Evolutionary conservation across 2,888 invertebrate species (phyloP), one percentile per base, ranked within the genome.

Genomic region (Napeogenes sylphis): DNA sequence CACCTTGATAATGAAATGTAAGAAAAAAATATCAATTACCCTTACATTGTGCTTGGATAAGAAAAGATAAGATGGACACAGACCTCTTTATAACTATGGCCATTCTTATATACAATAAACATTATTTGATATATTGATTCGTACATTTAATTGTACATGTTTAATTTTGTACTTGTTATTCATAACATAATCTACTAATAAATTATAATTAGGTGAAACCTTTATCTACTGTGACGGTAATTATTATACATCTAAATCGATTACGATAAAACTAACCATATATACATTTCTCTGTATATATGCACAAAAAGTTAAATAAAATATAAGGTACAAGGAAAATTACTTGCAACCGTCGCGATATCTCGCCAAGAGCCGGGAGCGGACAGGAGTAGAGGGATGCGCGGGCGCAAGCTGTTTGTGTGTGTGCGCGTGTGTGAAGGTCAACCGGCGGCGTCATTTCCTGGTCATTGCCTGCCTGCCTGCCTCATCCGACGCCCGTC

Each of bases 371-470:
- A 65, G 68, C 63, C 66, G 60, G 66, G 67, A 67, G 75, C 70
- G 73, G 75, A 30, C 51, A n/a, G 75, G 74, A 74, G 67, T 70
- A 42, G 72, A 70, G 78, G 78, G 78, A 72, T 75, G 78, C 74
- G 75, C 73, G 64, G 67, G 74, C 68, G 73, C 69, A 63, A 63
- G 59, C 58, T 62, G 59, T 51, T 57, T 61, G 57, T 61, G 65
- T 46, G 69, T 67, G 77, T 71, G 75, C 65, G 78, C 72, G 70
- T 71, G 71, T 75, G 72, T 76, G 89, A 90, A 90, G 89, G 89
- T 88, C 89, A 89, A 75, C 79, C 77, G 88, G 84, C 88, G 87
- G 88, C 89, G 87, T 87, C 88, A 88, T 89, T 89, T 90, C 89
- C 89, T 90, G 89, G 89, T 89, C 89, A 89, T 86, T 88, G 89